Evolutionary conservation across 2,797 vertebrate species (phyloP).

Genomic region (Anguilla anguilla): DNA sequence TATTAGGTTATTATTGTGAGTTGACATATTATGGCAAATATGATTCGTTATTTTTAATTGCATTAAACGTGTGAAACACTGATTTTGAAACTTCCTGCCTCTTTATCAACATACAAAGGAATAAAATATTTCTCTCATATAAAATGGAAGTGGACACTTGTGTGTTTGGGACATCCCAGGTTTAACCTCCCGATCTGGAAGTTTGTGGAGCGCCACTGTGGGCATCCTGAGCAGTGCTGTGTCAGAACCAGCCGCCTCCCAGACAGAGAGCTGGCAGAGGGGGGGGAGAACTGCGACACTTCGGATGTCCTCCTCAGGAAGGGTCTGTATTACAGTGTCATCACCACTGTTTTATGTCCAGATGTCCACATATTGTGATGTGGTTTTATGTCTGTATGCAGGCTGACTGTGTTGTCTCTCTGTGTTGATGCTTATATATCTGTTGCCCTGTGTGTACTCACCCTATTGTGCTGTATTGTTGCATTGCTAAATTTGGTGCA

Average conservation of each 20-base stretch:
- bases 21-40: too few relatives aligned
- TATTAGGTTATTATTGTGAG: too few relatives aligned
- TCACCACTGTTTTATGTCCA: neutral
- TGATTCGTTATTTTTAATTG: too few relatives aligned
- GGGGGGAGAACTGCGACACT: slow-evolving; percentile 65
- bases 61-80: too few relatives aligned
- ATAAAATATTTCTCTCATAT: neutral
- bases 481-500: neutral
- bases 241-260: slow-evolving; percentile 63
- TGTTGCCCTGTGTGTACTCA: neutral
- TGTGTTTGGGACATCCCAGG: slow-evolving; percentile 51
- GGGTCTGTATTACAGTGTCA: slow-evolving; percentile 49
- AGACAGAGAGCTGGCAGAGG: slow-evolving; percentile 64
- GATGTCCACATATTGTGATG: neutral
- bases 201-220: slow-evolving; percentile 70
- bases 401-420: slow-evolving; percentile 31
- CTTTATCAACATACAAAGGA: neutral
- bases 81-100: neutral
- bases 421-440: neutral
- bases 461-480: neutral
- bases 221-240: slow-evolving; percentile 65
- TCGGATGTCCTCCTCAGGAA: slow-evolving; percentile 76
- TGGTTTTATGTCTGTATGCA: slow-evolving; percentile 24
- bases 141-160: neutral
- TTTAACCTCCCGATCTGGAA: slow-evolving; percentile 73